Evolutionary conservation across 2,888 invertebrate genomes (phyloP).

Genomic region (Eristalis intricaria): DNA sequence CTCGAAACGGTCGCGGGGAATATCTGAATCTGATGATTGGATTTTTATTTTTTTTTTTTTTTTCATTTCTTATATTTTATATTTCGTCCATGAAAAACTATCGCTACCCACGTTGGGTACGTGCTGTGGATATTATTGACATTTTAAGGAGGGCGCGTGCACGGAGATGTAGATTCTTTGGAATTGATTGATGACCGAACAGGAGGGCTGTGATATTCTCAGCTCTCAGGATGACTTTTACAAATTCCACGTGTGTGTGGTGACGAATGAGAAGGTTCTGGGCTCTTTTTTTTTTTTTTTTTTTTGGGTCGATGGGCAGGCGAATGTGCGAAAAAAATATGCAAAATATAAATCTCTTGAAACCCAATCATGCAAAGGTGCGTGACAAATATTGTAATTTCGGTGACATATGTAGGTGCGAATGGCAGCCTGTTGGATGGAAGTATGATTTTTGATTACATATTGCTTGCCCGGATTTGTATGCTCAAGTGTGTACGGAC

Average conservation of each 20-base stretch:
- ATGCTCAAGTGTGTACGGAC: not conserved
- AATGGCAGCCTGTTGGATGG: not conserved
- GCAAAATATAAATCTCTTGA: conserved; percentile 13
- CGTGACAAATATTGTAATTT: not conserved
- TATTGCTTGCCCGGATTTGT: not conserved
- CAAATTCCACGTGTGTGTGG: conserved; percentile 22
- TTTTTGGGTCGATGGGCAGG: not conserved
- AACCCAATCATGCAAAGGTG: conserved; percentile 2
- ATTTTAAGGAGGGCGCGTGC: conserved; percentile 35
- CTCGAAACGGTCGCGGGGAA: conserved; percentile 14
- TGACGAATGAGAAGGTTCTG: not conserved
- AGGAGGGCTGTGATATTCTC: conserved; percentile 7
- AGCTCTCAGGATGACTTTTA: conserved; percentile 22
- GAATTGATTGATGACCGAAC: conserved; percentile 49
- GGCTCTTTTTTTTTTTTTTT: not conserved
- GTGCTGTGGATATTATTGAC: conserved; percentile 54
- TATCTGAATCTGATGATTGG: conserved; percentile 6
- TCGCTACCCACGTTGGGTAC: conserved; percentile 40
- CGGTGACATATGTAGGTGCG: not conserved
- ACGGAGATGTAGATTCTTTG: conserved; percentile 25
- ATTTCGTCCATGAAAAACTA: conserved; percentile 16
- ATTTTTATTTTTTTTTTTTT: no score
- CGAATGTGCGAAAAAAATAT: not conserved
- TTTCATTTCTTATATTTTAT: not conserved
- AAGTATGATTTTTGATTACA: not conserved